A percentile compares a stretch with the other conserved stretches of the same genome.
These are phyloP conservation scores for Morinoia aosen DNA, from an alignment of 2,888 invertebrate species.

Conservation along the genomic window DNA sequence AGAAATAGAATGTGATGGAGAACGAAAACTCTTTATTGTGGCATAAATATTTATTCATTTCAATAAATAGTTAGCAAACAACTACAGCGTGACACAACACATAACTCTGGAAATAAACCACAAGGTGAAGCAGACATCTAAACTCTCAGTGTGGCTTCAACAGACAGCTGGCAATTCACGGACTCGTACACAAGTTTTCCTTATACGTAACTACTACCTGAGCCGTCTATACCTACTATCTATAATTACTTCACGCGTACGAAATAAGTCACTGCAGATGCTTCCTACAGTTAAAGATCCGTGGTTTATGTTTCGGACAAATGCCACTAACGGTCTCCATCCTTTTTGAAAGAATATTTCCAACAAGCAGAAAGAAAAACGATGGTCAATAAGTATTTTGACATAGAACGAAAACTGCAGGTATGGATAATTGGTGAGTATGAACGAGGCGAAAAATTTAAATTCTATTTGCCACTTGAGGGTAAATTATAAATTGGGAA, in stretches of 20 bases:
- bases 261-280: neutral
- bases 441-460: no score
- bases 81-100: slow-evolving; percentile 35
- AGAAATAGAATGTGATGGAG: neutral
- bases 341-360: neutral
- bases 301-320: neutral
- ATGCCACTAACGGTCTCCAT: neutral
- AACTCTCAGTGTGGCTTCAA: neutral
- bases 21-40: neutral
- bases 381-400: neutral
- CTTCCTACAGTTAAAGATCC: neutral
- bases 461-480: neutral
- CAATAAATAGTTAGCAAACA: neutral
- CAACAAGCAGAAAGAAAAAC: neutral
- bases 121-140: slow-evolving; percentile 22
- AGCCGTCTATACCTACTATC: neutral
- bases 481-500: no score
- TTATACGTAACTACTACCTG: neutral
- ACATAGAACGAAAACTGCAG: neutral
- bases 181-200: neutral
- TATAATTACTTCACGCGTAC: neutral
- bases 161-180: neutral
- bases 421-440: neutral
- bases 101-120: slow-evolving; percentile 36
- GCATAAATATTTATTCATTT: slow-evolving; percentile 34